These are phyloP conservation scores for Conger conger DNA, from an alignment of 2,113 vertebrate genomes.

Conservation along the genomic window DNA sequence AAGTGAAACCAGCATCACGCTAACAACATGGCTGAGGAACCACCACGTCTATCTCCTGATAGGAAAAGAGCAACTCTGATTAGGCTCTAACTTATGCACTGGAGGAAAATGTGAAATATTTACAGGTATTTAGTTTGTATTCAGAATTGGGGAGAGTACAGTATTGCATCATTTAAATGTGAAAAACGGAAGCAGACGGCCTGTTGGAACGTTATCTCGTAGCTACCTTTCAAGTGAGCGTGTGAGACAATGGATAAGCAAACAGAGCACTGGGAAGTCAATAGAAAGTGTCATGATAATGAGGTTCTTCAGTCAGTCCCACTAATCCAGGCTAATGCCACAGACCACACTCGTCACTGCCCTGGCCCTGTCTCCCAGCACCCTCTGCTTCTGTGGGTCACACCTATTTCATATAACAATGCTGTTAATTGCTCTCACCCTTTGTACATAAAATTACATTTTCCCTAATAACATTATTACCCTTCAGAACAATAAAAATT, in stretches of 20 bases:
- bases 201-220: slow-evolving; percentile 31
- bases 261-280: slow-evolving; percentile 43
- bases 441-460: background rate
- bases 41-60: background rate
- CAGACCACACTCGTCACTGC: slow-evolving; percentile 24
- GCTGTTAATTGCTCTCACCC: background rate
- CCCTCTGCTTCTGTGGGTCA: background rate
- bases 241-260: slow-evolving; percentile 42
- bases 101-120: background rate
- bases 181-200: slow-evolving; percentile 34
- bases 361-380: too few relatives aligned
- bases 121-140: background rate
- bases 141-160: background rate
- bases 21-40: slow-evolving; percentile 2
- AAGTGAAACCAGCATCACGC: background rate
- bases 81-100: background rate
- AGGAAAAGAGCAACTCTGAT: background rate
- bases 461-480: background rate
- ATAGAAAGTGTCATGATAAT: slow-evolving; percentile 52
- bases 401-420: background rate
- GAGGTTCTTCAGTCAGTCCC: slow-evolving; percentile 45
- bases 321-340: slow-evolving; percentile 45
- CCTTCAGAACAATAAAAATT: background rate
- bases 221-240: slow-evolving; percentile 34
- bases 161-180: background rate